A percentile compares a stretch with the other conserved stretches of the same genome.
Evolutionary conservation across 2,888 invertebrate genomes (phyloP).

Genomic region (Scaeva pyrastri): DNA sequence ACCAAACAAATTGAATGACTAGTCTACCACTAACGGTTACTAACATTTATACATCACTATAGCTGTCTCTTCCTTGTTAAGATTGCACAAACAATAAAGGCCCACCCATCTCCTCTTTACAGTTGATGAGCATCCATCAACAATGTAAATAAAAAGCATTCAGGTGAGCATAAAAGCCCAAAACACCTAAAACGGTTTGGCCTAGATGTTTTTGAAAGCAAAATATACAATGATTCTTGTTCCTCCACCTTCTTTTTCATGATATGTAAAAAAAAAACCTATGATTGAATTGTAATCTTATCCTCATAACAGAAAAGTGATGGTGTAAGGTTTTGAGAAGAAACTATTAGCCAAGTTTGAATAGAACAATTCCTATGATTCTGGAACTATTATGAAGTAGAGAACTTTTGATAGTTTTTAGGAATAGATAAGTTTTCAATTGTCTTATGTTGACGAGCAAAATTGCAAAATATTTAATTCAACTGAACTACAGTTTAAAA

Average conservation of each 20-base stretch:
- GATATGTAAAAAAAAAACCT: background rate
- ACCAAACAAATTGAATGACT: conserved; percentile 62
- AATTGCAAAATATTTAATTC: no score
- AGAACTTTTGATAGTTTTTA: background rate
- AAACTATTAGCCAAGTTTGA: conserved; percentile 12
- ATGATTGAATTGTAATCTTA: conserved; percentile 16
- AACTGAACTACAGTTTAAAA: no score
- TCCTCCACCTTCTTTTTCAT: background rate
- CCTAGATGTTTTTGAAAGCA: conserved; percentile 49
- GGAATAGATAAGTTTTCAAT: background rate
- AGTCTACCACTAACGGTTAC: conserved; percentile 46
- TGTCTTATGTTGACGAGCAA: no score
- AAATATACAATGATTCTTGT: conserved; percentile 35
- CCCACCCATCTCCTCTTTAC: conserved; percentile 52
- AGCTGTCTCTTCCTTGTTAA: conserved; percentile 25
- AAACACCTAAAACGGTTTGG: conserved; percentile 61
- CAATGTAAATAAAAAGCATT: conserved; percentile 73
- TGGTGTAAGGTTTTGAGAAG: background rate
- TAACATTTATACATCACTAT: conserved; percentile 8
- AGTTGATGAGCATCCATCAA: conserved; percentile 71
- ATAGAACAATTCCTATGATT: background rate
- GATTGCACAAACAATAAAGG: conserved; percentile 47
- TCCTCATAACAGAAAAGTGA: conserved; percentile 9
- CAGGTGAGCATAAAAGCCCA: conserved; percentile 68
- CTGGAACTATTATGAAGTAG: background rate